Evolutionary conservation across 1,140 invertebrate species (phyloP).

Genomic region (Thalassaphorura encarpata): DNA sequence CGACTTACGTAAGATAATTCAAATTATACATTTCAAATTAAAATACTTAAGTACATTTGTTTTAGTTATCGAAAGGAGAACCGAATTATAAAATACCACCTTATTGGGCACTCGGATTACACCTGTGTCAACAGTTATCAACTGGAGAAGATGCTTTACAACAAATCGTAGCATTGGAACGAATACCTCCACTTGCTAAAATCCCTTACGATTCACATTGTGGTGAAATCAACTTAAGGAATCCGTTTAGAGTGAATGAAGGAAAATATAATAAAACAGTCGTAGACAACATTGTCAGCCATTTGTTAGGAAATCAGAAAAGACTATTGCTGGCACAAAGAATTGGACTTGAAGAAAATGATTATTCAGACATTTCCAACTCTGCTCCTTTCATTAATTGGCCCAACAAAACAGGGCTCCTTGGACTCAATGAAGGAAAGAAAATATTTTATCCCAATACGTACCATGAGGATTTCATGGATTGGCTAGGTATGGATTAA

Average conservation of each 20-base stretch:
- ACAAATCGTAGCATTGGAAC: neutral
- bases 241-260: constrained; percentile 11
- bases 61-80: neutral
- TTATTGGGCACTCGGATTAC: constrained; percentile 27
- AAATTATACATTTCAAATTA: too few relatives aligned
- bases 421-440: constrained; percentile 6
- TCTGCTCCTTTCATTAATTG: neutral
- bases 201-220: constrained; percentile 31
- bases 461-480: too few relatives aligned
- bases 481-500: too few relatives aligned
- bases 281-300: neutral
- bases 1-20: constrained; percentile 13
- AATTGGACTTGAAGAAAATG: neutral
- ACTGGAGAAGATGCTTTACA: neutral
- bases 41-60: too few relatives aligned
- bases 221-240: constrained; percentile 21
- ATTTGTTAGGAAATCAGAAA: neutral
- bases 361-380: neutral
- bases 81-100: constrained; percentile 9
- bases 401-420: neutral
- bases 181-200: neutral
- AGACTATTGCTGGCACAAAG: neutral
- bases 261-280: constrained; percentile 4
- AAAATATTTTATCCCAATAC: too few relatives aligned
- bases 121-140: constrained; percentile 15